Base-by-base conservation (phyloP, 2,797 vertebrate genomes). In the Delichon dasypus region DNA sequence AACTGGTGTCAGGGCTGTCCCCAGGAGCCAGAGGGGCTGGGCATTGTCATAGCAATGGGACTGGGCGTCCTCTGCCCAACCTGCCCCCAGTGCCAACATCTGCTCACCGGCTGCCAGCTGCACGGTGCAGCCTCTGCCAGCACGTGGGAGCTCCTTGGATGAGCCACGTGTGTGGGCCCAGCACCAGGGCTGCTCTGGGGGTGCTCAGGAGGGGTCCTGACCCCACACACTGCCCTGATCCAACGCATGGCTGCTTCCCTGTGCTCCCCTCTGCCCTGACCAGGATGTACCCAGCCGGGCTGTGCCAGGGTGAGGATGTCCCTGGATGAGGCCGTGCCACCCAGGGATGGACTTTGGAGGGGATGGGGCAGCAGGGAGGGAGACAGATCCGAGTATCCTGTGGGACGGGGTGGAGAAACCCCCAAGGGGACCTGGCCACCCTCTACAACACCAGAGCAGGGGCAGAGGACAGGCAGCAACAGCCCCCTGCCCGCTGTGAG, bases 171-270 rank as follows among this genome's bases (percentile, higher is more conserved):
- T 8, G 10, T 7, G 42, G 45, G 34, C 22, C 44, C 77, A 44
- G 27, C 2, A 4, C 9, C 62, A 47, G 29, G 62, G 34, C 55
- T 55, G 55, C 47, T 87, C 47, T 0, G 16, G 54, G 40, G 42
- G 17, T 3, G 14, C 23, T 20, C 70, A 29, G 45, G 14, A 64
- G 8, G 48, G 27, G 3, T 7, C 22, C n/a, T 54, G 32, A 7
- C 21, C 48, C 72, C 4, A 0, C 47, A 40, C 0, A 0, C 48
- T 16, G 32, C 26, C 36, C 5, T 1, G 62, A 71, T 54, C n/a
- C 2, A 1, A 5, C 0, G 0, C 3, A 2, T 5, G 44, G 61
- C 80, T 73, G 58, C 38, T n/a, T 12, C 0, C 0, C 51, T 5
- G 1, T 5, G 4, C 23, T 34, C 27, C 18, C 16, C 67, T 36